Evolutionary conservation across 1,140 invertebrate species (phyloP).

Genomic region (Drosophila cardini): DNA sequence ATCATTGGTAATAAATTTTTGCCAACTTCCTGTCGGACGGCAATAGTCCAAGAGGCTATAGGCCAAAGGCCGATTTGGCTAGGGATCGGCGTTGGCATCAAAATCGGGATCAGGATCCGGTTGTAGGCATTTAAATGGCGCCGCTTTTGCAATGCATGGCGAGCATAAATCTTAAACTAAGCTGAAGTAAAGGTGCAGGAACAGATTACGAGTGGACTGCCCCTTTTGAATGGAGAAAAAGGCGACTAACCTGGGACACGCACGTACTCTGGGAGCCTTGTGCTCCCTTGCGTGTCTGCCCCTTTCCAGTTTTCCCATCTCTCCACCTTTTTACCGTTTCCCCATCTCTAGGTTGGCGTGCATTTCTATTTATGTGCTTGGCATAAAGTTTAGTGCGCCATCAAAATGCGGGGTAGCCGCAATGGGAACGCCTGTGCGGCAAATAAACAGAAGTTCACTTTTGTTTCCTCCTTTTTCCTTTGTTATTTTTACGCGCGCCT

Average conservation of each 20-base stretch:
- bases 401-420: slow-evolving; percentile 52
- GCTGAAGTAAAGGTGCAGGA: slow-evolving; percentile 52
- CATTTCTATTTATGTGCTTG: slow-evolving; percentile 76
- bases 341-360: slow-evolving; percentile 55
- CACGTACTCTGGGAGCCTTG: slow-evolving; percentile 12
- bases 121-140: slow-evolving; percentile 70
- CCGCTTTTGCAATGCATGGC: slow-evolving; percentile 73
- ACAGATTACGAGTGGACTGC: slow-evolving; percentile 62
- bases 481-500: slow-evolving; percentile 59
- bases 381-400: slow-evolving; percentile 77
- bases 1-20: slow-evolving; percentile 74
- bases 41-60: background rate
- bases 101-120: slow-evolving; percentile 3
- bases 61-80: slow-evolving; percentile 43
- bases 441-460: slow-evolving; percentile 49
- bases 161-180: slow-evolving; percentile 68
- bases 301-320: slow-evolving; percentile 15
- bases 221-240: slow-evolving; percentile 3
- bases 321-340: too few species aligned
- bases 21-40: slow-evolving; percentile 42
- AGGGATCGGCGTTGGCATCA: background rate
- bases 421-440: slow-evolving; percentile 23
- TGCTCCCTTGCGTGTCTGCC: slow-evolving; percentile 24
- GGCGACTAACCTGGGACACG: slow-evolving; percentile 25
- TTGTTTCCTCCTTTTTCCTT: slow-evolving; percentile 36